These are phyloP conservation scores for Cataglyphis livida DNA, from an alignment of 2,888 invertebrate genomes.

Conservation along the genomic window DNA sequence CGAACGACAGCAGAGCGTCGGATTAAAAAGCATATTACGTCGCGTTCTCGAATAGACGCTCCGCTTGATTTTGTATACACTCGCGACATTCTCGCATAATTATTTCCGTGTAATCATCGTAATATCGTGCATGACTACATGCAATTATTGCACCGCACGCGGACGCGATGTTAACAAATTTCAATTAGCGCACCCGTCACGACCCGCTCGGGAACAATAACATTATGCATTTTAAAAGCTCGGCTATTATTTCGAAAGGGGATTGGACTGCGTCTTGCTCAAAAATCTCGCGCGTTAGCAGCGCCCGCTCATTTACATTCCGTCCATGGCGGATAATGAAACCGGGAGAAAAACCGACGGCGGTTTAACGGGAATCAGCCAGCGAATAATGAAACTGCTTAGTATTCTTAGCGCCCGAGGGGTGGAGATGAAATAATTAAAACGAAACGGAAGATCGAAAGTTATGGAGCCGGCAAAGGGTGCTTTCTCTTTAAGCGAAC, in stretches of 20 bases:
- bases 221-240: slow-evolving; percentile 50
- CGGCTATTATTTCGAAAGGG: slow-evolving; percentile 31
- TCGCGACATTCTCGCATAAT: slow-evolving; percentile 48
- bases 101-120: slow-evolving; percentile 54
- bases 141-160: slow-evolving; percentile 48
- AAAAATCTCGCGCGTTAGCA: slow-evolving; percentile 75
- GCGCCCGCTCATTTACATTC: slow-evolving; percentile 83
- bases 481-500: slow-evolving; percentile 69
- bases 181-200: slow-evolving; percentile 46
- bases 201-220: slow-evolving; percentile 42
- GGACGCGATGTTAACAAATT: slow-evolving; percentile 51
- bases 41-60: slow-evolving; percentile 34
- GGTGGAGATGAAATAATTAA: slow-evolving; percentile 82
- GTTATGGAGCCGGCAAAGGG: slow-evolving; percentile 67
- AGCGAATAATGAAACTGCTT: slow-evolving; percentile 85
- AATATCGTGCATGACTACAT: slow-evolving; percentile 52
- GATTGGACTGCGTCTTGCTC: slow-evolving; percentile 55
- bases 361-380: slow-evolving; percentile 84
- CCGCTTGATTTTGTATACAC: slow-evolving; percentile 36
- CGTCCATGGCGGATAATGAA: slow-evolving; percentile 84
- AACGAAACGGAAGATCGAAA: slow-evolving; percentile 77
- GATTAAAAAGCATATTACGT: slow-evolving; percentile 51
- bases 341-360: slow-evolving; percentile 83
- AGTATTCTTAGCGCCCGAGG: slow-evolving; percentile 81
- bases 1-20: slow-evolving; percentile 28